These are phyloP conservation scores for Arctia plantaginis DNA, from an alignment of 2,888 invertebrate genomes.

Conservation along the genomic window DNA sequence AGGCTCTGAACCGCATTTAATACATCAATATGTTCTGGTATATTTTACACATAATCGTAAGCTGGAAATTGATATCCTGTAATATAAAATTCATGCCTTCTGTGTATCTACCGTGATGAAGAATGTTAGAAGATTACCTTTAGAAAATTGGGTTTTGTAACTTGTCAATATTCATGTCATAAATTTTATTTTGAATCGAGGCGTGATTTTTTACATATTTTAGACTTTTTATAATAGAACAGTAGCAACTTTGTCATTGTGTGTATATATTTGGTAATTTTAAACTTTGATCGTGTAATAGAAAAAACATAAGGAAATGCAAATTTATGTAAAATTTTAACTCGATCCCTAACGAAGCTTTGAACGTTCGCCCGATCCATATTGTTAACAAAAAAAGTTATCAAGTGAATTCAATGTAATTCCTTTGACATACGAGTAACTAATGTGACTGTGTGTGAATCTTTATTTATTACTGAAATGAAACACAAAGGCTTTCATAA, in stretches of 20 bases:
- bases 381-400: not conserved
- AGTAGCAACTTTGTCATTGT: not conserved
- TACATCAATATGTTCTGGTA: slow-evolving; percentile 28
- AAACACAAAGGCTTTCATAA: slow-evolving; percentile 10
- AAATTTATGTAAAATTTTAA: slow-evolving; percentile 14
- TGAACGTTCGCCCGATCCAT: slow-evolving; percentile 13
- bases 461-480: slow-evolving; percentile 9
- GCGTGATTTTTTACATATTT: slow-evolving; percentile 34
- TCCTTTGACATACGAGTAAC: not conserved
- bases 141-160: slow-evolving; percentile 49
- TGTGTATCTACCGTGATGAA: slow-evolving; percentile 35
- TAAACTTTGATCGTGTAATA: slow-evolving; percentile 17
- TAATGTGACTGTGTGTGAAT: not conserved
- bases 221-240: slow-evolving; percentile 15
- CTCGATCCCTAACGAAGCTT: not conserved
- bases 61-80: slow-evolving; percentile 41
- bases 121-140: slow-evolving; percentile 43
- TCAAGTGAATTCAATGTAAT: not conserved
- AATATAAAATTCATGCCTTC: slow-evolving; percentile 44
- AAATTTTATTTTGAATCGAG: slow-evolving; percentile 45
- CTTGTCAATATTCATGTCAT: slow-evolving; percentile 49
- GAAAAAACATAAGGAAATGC: slow-evolving; percentile 14
- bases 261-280: slow-evolving; percentile 1
- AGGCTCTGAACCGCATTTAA: slow-evolving; percentile 33
- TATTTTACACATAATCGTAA: slow-evolving; percentile 27